Base-by-base conservation (phyloP, 1,140 invertebrate genomes). In the Camponotus floridanus region DNA sequence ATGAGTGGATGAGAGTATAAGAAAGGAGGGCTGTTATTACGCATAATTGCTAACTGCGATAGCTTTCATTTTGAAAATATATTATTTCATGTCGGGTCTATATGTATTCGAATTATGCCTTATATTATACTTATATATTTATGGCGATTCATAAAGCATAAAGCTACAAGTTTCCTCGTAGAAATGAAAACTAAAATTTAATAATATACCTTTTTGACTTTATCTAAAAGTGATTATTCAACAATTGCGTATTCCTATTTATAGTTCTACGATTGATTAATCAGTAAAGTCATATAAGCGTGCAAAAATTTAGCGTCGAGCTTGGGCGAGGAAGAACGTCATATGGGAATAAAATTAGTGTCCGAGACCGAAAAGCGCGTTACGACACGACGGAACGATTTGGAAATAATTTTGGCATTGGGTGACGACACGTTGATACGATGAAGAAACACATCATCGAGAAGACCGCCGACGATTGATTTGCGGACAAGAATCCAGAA, bases 371-470 rank as follows among this genome's bases (percentile, higher is more conserved):
- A 86, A 62, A 85, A 68, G 59, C 71, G 70, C 31, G 57, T 90
- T 90, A 61, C 90, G 76, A 87, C 74, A 90, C 57, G 13, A 45
- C 36, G 42, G 59, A 39, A 84, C 71, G 68, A 65, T 92, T 91
- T 91, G 83, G 88, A 90, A 92, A 92, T 55, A 68, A 86, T 91
- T 91, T 89, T 89, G 89, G 76, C 87, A 92, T 92, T 92, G 90
- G 70, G 71, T 89, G 85, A 76, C 62, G 85, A 90, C 91, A 88
- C 85, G 45, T 61, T 84, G 80, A 68, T 39, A 9, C 59, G 76
- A 87, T 88, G 87, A 64, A 78, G 86, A 89, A 88, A 90, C 65
- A 48, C n/a, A 57, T 88, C 67, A 87, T 88, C 36, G 64, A 65
- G 36, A 76, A 76, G 36, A 67, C 15, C 21, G 45, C 11, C 55